Percentiles rank a stretch among this genome's conserved stretches.
These are phyloP conservation scores for Drosophila quinaria DNA, from an alignment of 2,888 invertebrate genomes.

Conservation along the genomic window DNA sequence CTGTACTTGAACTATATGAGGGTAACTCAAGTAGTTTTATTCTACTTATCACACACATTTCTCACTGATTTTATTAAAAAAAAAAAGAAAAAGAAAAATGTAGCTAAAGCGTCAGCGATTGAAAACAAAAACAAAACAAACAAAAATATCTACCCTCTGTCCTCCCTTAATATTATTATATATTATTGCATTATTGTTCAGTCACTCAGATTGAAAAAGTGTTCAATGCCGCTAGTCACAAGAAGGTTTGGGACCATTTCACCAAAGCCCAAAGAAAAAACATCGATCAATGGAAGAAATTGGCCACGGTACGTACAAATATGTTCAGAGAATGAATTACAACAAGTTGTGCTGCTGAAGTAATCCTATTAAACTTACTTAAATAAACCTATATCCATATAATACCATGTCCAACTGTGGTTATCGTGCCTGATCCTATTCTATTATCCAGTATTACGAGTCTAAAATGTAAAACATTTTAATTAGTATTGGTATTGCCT, in stretches of 20 bases:
- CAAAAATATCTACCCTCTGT: slow-evolving; percentile 73
- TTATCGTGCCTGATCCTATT: slow-evolving; percentile 24
- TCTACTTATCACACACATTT: slow-evolving; percentile 56
- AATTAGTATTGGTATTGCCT: slow-evolving; percentile 21
- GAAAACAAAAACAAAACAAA: slow-evolving; percentile 33
- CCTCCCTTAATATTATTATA: slow-evolving; percentile 84
- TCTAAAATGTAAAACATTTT: slow-evolving; percentile 10
- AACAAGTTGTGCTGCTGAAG: slow-evolving; percentile 58
- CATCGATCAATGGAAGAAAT: slow-evolving; percentile 99
- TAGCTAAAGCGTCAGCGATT: slow-evolving; percentile 59
- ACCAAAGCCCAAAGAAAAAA: slow-evolving; percentile 99
- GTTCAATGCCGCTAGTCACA: slow-evolving; percentile 97
- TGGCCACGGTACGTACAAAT: slow-evolving; percentile 93
- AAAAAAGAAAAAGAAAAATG: slow-evolving; percentile 23
- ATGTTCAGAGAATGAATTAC: slow-evolving; percentile 70
- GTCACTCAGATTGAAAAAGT: slow-evolving; percentile 99
- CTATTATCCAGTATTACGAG: slow-evolving; percentile 23
- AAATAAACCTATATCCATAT: slow-evolving; percentile 7
- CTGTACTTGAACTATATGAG: slow-evolving; percentile 53
- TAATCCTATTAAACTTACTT: slow-evolving; percentile 44
- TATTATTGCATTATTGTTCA: slow-evolving; percentile 87
- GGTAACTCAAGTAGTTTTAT: slow-evolving; percentile 70
- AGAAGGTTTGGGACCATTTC: slow-evolving; percentile 99
- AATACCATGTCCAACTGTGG: slow-evolving; percentile 30
- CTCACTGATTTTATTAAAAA: slow-evolving; percentile 51